Conservation (phyloP, 2,113 vertebrate species). For the Colaptes auratus region DNA sequence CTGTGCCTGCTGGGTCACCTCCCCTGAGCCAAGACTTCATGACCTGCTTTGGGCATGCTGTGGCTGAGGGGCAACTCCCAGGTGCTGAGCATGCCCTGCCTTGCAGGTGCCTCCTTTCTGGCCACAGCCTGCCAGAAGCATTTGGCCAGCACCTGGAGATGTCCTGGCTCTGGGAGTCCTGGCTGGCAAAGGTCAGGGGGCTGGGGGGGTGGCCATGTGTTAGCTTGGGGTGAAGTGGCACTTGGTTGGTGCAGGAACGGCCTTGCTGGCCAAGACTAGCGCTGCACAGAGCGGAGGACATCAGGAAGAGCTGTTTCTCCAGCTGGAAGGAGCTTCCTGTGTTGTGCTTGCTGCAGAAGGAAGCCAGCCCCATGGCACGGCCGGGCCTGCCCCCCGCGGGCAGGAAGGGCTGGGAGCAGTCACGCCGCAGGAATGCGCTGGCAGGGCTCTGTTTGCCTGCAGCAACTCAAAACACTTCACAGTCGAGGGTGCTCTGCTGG, state of each 20-base stretch:
- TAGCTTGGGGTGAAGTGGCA: not conserved
- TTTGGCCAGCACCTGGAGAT: not conserved
- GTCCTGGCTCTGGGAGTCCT: not conserved
- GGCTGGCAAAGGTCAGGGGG: not conserved
- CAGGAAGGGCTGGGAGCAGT: not conserved
- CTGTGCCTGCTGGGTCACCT: not conserved
- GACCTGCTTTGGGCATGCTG: not conserved
- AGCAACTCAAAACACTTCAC: not conserved
- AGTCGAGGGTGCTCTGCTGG: not conserved
- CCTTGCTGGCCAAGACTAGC: not conserved
- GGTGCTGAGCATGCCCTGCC: not conserved
- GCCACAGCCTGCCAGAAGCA: not conserved
- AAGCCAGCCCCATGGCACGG: fast-evolving
- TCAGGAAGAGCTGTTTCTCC: not conserved
- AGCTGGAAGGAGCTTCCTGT: not conserved
- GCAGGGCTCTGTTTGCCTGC: not conserved
- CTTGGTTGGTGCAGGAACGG: not conserved
- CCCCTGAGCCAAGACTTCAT: too few species aligned
- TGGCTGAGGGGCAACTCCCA: fast-evolving
- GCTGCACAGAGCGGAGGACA: not conserved
- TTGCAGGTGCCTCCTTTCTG: not conserved
- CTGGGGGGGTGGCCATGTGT: not conserved
- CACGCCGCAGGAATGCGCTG: not conserved
- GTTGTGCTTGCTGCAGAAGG: not conserved
- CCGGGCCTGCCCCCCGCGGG: not conserved